Evolutionary conservation across 2,113 vertebrate genomes (phyloP), one percentile per base, ranked within the genome.

Genomic region (Podiceps cristatus): DNA sequence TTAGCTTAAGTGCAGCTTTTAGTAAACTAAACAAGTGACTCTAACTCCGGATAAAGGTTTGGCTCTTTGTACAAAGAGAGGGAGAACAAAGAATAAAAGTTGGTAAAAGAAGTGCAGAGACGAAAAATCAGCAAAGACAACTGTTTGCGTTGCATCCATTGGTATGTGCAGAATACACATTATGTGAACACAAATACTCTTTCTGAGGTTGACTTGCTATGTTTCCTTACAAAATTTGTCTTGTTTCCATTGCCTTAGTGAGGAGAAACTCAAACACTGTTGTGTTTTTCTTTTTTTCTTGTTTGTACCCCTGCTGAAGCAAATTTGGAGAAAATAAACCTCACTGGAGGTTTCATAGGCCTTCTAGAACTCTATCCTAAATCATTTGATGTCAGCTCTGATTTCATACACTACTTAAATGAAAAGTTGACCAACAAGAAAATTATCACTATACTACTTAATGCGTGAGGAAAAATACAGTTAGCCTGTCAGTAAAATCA

Each of bases 61-160:
- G 44, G 18, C 4, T 90, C 13, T 49, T 81, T 47, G 47, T 33
- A 81, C 5, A 67, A 68, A 56, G n/a, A 86, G 28, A 66, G 9
- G 22, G 83, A 77, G 14, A 77, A 37, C 28, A 77, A 85, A 78
- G 47, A 81, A 42, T 23, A 50, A 24, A 42, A 50, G 19, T 31
- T 67, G 19, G 4, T 78, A 37, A 35, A 78, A 85, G 31, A 73
- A 59, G 49, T 35, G 15, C 66, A 78, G 52, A 67, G 19, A 31
- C 40, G 42, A 10, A 87, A 74, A 84, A 47, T 56, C 67, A 68
- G 24, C 40, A 78, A 71, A 73, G 47, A 53, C 72, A 78, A 59
- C 6, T 45, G 13, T 66, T 80, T 0, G 0, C 6, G 10, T 13
- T 19, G 2, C 12, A 35, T 28, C 33, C 5, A 20, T 66, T 74